phyloP scores from a whole-genome alignment of 2,888 invertebrate species.

The Campoplex nolae region DNA sequence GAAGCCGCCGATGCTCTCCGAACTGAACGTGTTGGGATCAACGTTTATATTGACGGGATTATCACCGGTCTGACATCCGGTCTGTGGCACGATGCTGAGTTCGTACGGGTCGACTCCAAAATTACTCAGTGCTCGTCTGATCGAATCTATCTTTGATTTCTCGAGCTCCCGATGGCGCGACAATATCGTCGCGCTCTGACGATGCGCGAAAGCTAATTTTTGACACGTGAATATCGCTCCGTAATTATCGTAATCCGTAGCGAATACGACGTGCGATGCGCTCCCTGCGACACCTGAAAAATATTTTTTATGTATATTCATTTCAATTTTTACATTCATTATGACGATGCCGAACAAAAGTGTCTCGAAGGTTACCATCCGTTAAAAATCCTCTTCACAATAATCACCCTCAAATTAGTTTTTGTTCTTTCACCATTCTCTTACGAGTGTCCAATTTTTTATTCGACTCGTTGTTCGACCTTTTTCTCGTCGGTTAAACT shows the following conservation, averaged over 20 bases:
- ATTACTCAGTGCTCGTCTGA: slow-evolving; percentile 88
- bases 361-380: too few relatives aligned
- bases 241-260: slow-evolving; percentile 91
- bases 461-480: not conserved
- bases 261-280: slow-evolving; percentile 90
- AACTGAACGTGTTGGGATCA: slow-evolving; percentile 91
- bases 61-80: slow-evolving; percentile 88
- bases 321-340: not conserved
- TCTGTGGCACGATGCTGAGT: slow-evolving; percentile 90
- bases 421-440: not conserved
- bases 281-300: slow-evolving; percentile 90
- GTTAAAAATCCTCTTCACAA: not conserved
- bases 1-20: slow-evolving; percentile 90
- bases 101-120: slow-evolving; percentile 92
- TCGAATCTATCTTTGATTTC: slow-evolving; percentile 89
- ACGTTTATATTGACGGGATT: slow-evolving; percentile 89
- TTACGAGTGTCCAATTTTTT: not conserved
- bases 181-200: slow-evolving; percentile 93
- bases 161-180: slow-evolving; percentile 91
- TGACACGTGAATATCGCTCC: slow-evolving; percentile 93
- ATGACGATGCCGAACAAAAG: too few relatives aligned
- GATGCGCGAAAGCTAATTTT: slow-evolving; percentile 90
- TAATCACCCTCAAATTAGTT: not conserved
- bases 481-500: not conserved
- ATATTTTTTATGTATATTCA: not conserved